A percentile compares a stretch with the other conserved stretches of the same genome.
Evolutionary conservation across 2,888 invertebrate genomes (phyloP).

Genomic region (Machimus atricapillus): DNA sequence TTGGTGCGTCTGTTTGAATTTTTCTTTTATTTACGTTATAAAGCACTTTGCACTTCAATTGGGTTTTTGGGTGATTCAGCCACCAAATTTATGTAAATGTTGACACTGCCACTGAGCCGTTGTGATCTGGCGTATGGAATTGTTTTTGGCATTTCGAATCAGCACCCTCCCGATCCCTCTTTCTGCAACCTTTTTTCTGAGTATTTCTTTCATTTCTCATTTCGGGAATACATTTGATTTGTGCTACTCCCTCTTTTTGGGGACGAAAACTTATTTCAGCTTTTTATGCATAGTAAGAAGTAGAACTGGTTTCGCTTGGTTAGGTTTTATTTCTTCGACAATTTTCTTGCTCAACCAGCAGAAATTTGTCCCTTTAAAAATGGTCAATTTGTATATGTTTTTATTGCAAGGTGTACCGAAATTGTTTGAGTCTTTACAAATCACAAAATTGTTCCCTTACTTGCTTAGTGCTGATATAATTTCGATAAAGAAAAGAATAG

Average conservation of each 20-base stretch:
- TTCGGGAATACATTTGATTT: neutral
- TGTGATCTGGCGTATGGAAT: neutral
- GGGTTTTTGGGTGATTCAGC: neutral
- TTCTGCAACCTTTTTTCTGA: neutral
- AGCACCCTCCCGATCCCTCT: neutral
- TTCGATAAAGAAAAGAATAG: too few relatives aligned
- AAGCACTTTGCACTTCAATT: neutral
- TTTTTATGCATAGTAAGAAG: neutral
- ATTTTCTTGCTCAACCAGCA: neutral
- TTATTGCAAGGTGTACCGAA: too few relatives aligned
- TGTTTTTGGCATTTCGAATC: neutral
- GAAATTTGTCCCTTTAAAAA: too few relatives aligned
- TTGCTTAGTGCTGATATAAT: too few relatives aligned
- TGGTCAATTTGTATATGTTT: too few relatives aligned
- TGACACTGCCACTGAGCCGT: neutral
- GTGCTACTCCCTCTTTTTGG: neutral
- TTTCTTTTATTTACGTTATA: neutral
- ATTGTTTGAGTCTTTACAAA: too few relatives aligned
- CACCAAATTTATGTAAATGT: neutral
- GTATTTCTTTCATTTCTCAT: neutral
- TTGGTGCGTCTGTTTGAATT: neutral
- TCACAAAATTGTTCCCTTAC: too few relatives aligned
- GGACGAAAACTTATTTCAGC: neutral
- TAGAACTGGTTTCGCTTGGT: neutral
- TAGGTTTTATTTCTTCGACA: neutral